Base-by-base conservation (phyloP, 2,113 vertebrate species). In the Salvelinus alpinus region DNA sequence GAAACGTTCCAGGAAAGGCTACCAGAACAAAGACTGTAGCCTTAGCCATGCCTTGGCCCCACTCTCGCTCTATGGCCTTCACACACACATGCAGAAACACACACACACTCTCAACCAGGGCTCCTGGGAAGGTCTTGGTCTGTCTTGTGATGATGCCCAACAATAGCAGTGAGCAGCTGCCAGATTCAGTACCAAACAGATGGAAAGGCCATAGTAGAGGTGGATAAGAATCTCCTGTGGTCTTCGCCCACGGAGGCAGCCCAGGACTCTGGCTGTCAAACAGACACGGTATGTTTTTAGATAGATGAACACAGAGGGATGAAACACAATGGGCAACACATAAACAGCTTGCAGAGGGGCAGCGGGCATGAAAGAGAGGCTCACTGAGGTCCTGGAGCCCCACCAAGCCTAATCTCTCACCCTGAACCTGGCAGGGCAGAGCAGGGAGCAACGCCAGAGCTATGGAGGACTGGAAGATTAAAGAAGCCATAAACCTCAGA, bases 141-240 rank as follows among this genome's bases (percentile, higher is more conserved):
- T 88, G 78, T 92, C 92, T 89, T 93, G 90, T 92, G 87, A 94
- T 88, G 70, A 81, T 85, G 80, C 87, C 88, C 87, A 88, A 93
- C 92, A 92, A 92, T 91, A 89, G 90, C 85, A 65, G 79, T 78
- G 82, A 92, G 87, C 93, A 93, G 92, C 91, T 92, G 92, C 89
- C 64, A 71, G 73, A 85, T 90, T 92, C 76, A 74, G 78, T 86
- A 91, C 92, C 90, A 93, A 92, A 89, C 92, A 93, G 91, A 92
- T 91, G 92, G 91, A 90, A 81, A 77, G 80, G 75, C 91, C 85
- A 85, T 78, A 90, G 89, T 85, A 84, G 83, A 83, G 85, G 82
- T 88, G 90, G 89, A 91, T 89, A 90, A 90, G 77, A 84, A 89
- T 90, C 83, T 86, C 85, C 88, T 84, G 80, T 48, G 57, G 38